Evolutionary conservation across 2,113 vertebrate species (phyloP), one percentile per base, ranked within the genome.

Genomic region (Calyptommatus sinebrachiatus): DNA sequence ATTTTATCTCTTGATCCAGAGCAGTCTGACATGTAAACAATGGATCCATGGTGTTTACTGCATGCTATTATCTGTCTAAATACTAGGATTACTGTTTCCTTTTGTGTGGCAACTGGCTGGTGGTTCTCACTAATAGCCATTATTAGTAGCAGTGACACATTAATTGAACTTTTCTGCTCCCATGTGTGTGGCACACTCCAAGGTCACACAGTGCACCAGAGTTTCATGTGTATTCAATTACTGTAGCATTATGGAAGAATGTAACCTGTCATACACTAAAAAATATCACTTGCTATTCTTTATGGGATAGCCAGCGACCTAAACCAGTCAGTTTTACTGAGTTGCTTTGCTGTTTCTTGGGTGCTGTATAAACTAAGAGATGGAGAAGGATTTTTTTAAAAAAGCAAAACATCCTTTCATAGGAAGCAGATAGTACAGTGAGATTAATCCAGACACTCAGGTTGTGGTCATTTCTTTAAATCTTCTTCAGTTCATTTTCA

Each of bases 121-220:
- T 89, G 90, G 90, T 80, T 94, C 92, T 95, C 92, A 91, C 86
- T 53, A 80, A 92, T 93, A 93, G 93, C 89, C 48, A 79, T 82
- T 84, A 81, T 92, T 91, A 92, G 94, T 89, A 89, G 90, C 88
- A 86, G 90, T 95, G 93, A 95, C 94, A 94, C 82, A 86, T 95
- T 95, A 94, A 95, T 96, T 95, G 91, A 91, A 87, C 88, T 89
- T 95, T 94, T 94, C 85, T 94, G 83, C 82, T 96, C 95, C 93
- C 94, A 95, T 95, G 94, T 94, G 95, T 95, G 93, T 93, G 94
- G 91, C 92, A 94, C 91, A 94, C 92, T 94, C 91, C 91, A 2
- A 86, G 94, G 93, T 95, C 94, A 88, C 83, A 79, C 85, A 0
- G 84, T 87, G 92, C 91, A 67, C 88, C 85, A 41, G n/a, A 1